Base-by-base conservation (phyloP, 2,888 invertebrate species). In the Drosophila lacicola region DNA sequence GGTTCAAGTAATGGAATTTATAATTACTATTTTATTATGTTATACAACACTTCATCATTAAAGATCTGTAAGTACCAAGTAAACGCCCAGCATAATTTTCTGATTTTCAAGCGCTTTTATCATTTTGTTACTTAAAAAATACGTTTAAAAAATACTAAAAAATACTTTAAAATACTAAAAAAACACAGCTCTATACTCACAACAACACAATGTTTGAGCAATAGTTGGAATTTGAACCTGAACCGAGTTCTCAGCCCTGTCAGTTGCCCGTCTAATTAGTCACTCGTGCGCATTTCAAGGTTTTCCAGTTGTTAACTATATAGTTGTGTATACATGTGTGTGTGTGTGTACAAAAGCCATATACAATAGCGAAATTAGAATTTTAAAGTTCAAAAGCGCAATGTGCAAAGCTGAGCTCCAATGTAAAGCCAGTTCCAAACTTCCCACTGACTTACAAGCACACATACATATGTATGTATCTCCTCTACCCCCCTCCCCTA, bases 251-350 rank as follows among this genome's bases (percentile, higher is more conserved):
- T 25, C 47, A 51, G 56, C 37, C 25, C 42, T 41, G 42, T 11
- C 44, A 70, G 29, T 41, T 41, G 67, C 51, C 56, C 70, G 57
- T 82, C 82, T 71, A 86, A 89, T 88, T 89, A 88, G 86, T 70
- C 85, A 87, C 72, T 74, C 76, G 90, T 89, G 86, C 71, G 61
- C 69, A 74, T 76, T 81, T 88, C 86, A 86, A 86, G 86, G 86
- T 89, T 86, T 82, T 89, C 78, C 71, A 80, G 75, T 88, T 75
- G 67, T 76, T 73, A 68, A 70, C 47, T 69, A 69, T 47, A 37
- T 41, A 44, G 29, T 29, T 33, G n/a, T 34, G 2, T 45, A 14
- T 39, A 29, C 62, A 50, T 19, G 19, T 55, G 37, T 45, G 17
- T 53, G 14, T 17, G 17, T 17, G 17, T 17, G 17, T 17, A 17